Base-by-base conservation (phyloP, 2,797 vertebrate genomes). In the Gallinago nigripennis region DNA sequence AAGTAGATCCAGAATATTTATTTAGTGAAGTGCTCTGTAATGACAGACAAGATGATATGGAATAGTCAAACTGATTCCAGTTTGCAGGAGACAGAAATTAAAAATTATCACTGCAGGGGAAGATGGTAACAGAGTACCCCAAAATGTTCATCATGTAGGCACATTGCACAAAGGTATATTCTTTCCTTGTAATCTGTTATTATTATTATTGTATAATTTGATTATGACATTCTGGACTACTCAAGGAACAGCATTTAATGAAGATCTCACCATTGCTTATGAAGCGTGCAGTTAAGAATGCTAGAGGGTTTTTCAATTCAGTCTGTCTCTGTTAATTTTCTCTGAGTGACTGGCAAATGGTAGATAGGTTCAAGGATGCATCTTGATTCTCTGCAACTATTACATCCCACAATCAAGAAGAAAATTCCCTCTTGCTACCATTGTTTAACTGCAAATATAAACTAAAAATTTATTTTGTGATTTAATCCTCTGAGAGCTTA, bases 391-490 rank as follows among this genome's bases (percentile, higher is more conserved):
- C 45, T 56, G 8, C 20, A 66, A 50, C 33, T 39, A 21, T 56
- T 35, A 3, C 6, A 71, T 37, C 23, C 8, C 16, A n/a, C 8
- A 82, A 15, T 27, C 11, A 77, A 77, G 27, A 27, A 30, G 70
- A 87, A 35, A 7, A 16, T 14, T 20, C 18, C 41, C 4, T 54
- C 23, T 61, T 87, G 5, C 3, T 48, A 9, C 7, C 10, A 27
- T 8, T 58, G 17, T 65, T 79, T 68, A 76, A 72, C 9, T 27
- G 6, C 56, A 85, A 88, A 88, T 58, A 79, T 35, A 84, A 87
- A 30, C 3, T 0, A 11, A 58, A 39, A 80, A 46, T 65, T 19
- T 0, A n/a, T 39, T 6, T n/a, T 7, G 11, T 57, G 3, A 41
- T 54, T 60, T 86, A 69, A 20, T 82, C 9, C 12, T 60, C 39